Conservation (phyloP, 2,113 vertebrate genomes). For the Chaenocephalus aceratus region DNA sequence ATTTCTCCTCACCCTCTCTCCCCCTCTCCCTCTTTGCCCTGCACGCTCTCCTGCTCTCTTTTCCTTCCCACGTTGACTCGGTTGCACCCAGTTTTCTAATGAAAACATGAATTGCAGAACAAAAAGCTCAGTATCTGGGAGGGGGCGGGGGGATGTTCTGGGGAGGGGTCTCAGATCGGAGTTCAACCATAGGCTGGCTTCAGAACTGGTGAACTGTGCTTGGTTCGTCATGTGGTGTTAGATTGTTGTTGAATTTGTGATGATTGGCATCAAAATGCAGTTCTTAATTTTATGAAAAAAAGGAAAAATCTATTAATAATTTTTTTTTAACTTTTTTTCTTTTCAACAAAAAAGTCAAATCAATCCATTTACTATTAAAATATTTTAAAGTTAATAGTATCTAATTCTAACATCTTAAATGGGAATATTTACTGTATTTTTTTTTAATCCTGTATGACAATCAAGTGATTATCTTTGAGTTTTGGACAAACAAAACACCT, state of each 20-base stretch:
- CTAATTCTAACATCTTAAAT: too few relatives aligned
- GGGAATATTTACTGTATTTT: too few relatives aligned
- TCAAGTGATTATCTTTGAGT: too few relatives aligned
- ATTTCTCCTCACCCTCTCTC: slow-evolving; percentile 8
- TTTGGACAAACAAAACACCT: too few relatives aligned
- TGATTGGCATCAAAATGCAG: background rate
- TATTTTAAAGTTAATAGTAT: too few relatives aligned
- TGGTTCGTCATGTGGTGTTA: background rate
- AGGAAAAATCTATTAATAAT: too few relatives aligned
- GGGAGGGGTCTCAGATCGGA: slow-evolving; percentile 62
- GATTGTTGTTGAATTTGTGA: background rate
- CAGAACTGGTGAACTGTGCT: background rate
- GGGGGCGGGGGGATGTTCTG: slow-evolving; percentile 51
- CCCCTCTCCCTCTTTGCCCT: slow-evolving; percentile 11
- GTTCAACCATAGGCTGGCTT: slow-evolving; percentile 21
- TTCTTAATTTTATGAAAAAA: too few relatives aligned
- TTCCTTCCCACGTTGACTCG: slow-evolving; percentile 32
- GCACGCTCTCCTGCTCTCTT: slow-evolving; percentile 20
- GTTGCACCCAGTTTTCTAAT: slow-evolving; percentile 72
- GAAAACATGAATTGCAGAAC: slow-evolving; percentile 74
- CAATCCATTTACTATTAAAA: too few relatives aligned
- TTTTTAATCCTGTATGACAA: too few relatives aligned
- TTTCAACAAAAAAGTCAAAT: too few relatives aligned
- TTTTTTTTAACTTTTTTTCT: too few relatives aligned
- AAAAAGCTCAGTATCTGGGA: slow-evolving; percentile 71